A percentile compares a stretch with the other conserved stretches of the same genome.
These are phyloP conservation scores for Leptodactylus fuscus DNA, from an alignment of 2,113 vertebrate genomes.

Conservation along the genomic window DNA sequence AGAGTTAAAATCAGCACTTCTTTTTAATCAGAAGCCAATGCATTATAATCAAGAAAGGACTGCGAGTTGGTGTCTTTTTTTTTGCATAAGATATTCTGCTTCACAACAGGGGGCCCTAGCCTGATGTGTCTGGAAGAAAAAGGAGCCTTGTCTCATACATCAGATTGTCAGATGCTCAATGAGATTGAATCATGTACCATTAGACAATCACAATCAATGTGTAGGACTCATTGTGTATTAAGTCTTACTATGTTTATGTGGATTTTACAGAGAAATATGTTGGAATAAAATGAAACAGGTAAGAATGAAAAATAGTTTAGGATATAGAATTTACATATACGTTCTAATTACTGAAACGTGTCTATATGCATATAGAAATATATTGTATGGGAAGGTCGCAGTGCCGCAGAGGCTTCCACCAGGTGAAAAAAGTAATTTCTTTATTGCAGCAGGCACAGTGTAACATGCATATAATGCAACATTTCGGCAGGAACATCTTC, in stretches of 20 bases:
- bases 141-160: constrained; percentile 77
- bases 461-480: too few relatives aligned
- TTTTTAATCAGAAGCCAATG: constrained; percentile 68
- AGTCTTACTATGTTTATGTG: constrained; percentile 69
- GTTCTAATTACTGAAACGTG: not conserved
- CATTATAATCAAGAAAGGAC: constrained; percentile 70
- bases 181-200: constrained; percentile 73
- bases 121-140: constrained; percentile 75
- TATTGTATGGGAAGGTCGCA: not conserved
- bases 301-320: not conserved
- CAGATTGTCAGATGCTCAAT: constrained; percentile 77
- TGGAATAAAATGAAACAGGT: constrained; percentile 12
- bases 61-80: constrained; percentile 74
- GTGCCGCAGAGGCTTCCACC: too few relatives aligned
- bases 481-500: too few relatives aligned
- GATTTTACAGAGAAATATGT: constrained; percentile 37
- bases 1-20: constrained; percentile 59
- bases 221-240: constrained; percentile 74
- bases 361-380: not conserved
- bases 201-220: constrained; percentile 74
- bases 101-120: constrained; percentile 78
- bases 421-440: too few relatives aligned
- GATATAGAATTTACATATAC: not conserved
- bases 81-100: constrained; percentile 80
- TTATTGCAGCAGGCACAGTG: too few relatives aligned